These are phyloP conservation scores for Diachrysia chrysitis DNA, from an alignment of 2,888 invertebrate genomes.

Conservation along the genomic window DNA sequence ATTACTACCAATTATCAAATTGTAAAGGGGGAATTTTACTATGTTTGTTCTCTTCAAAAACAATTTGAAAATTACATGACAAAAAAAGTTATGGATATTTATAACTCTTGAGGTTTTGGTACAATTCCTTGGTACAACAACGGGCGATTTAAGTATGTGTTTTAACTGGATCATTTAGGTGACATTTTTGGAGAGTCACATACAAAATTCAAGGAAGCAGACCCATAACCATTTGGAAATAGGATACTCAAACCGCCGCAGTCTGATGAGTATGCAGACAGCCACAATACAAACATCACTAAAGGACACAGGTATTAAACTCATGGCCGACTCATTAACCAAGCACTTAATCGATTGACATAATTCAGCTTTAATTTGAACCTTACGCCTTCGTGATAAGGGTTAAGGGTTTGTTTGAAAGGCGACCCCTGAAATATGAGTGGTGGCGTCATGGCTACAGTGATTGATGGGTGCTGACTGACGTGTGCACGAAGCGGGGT, in stretches of 20 bases:
- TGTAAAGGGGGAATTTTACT: not conserved
- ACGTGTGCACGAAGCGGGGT: slow-evolving; percentile 83
- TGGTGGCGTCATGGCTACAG: slow-evolving; percentile 83
- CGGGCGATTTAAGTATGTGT: too few species aligned
- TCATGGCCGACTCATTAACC: slow-evolving; percentile 67
- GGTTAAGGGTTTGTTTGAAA: slow-evolving; percentile 53
- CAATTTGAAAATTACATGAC: too few species aligned
- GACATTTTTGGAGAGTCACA: not conserved
- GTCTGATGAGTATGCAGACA: slow-evolving; percentile 6
- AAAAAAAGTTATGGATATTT: too few species aligned
- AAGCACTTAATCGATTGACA: slow-evolving; percentile 84
- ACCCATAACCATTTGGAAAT: slow-evolving; percentile 1
- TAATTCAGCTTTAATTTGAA: slow-evolving; percentile 64
- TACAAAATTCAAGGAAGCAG: not conserved
- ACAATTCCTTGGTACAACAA: too few species aligned
- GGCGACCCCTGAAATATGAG: slow-evolving; percentile 83
- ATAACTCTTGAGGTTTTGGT: too few species aligned
- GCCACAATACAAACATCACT: slow-evolving; percentile 37
- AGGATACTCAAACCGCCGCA: not conserved
- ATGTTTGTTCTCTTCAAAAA: too few species aligned
- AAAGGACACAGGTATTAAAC: slow-evolving; percentile 58
- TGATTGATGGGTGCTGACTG: slow-evolving; percentile 87
- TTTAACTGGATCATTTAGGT: not conserved
- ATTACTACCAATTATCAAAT: not conserved
- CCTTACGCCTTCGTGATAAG: slow-evolving; percentile 66